Evolutionary conservation across 2,113 vertebrate species (phyloP).

Genomic region (Noctilio leporinus): DNA sequence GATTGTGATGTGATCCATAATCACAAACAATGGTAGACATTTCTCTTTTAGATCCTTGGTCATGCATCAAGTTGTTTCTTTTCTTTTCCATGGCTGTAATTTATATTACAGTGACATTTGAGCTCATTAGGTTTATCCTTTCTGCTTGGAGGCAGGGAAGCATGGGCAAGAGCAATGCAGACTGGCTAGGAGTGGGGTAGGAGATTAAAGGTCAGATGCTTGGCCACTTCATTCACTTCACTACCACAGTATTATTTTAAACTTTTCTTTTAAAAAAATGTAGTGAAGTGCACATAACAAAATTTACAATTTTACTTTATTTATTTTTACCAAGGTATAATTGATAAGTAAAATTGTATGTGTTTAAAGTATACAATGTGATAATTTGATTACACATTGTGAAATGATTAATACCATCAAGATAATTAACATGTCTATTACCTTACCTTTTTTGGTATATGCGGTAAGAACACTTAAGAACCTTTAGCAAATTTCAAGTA

Average conservation of each 20-base stretch:
- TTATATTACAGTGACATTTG: slow-evolving; percentile 85
- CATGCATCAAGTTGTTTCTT: slow-evolving; percentile 86
- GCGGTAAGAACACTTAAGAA: neutral
- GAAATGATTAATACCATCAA: neutral
- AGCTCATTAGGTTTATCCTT: slow-evolving; percentile 79
- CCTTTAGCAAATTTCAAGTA: neutral
- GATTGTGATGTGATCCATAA: slow-evolving; percentile 93
- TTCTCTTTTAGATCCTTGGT: slow-evolving; percentile 81
- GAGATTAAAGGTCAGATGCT: neutral
- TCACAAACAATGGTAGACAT: slow-evolving; percentile 85
- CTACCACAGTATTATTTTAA: neutral
- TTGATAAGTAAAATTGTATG: neutral
- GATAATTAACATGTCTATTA: neutral
- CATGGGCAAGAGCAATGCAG: neutral
- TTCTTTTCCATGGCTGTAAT: slow-evolving; percentile 80
- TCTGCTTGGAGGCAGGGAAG: slow-evolving; percentile 72
- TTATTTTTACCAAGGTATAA: neutral
- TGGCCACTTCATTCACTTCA: neutral
- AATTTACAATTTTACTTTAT: neutral
- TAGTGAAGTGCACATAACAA: neutral
- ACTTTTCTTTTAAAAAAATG: neutral
- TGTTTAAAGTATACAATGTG: neutral
- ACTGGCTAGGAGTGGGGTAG: neutral
- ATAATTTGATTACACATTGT: neutral
- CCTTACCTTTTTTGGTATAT: neutral